Base-by-base conservation (phyloP, 2,113 vertebrate genomes). In the Podocnemis expansa region DNA sequence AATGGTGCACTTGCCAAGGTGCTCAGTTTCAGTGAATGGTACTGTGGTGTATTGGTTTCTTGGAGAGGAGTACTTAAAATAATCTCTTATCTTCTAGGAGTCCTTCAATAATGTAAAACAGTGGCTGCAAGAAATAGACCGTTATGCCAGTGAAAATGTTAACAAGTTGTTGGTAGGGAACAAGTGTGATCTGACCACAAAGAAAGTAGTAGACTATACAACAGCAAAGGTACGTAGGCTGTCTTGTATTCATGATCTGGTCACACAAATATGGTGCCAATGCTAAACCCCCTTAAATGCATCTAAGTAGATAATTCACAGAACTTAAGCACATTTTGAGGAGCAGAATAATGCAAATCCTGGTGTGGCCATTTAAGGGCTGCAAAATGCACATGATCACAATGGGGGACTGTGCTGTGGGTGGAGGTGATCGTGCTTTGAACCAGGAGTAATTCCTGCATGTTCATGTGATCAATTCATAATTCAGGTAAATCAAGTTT, bases 81-180 rank as follows among this genome's bases (percentile, higher is more conserved):
- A 38, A 76, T 89, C 75, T 96, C 63, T 97, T 96, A 5, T 82
- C 88, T 95, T 73, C 43, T 96, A 99, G 99, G 99, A 99, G 97
- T 99, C 99, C 73, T 99, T 99, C 98, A 99, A 99, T 96, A 99
- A 99, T 38, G 99, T 99, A 90, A 99, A 99, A 95, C 99, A 99
- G 98, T 99, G 99, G 99, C 99, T 99, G 89, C 99, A 99, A 98
- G 99, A 99, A 98, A 99, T 99, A 96, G 99, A 99, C 95, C 99
- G 99, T 90, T 99, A 99, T 73, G 99, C 99, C 98, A 99, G 99
- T 96, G 99, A 99, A 98, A 99, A 99, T 10, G 99, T 99, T 98
- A 99, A 99, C 98, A 99, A 99, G 98, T 99, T 99, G 98, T 98
- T 99, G 96, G 99, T 99, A 97, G 99, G 99, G 90, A 99, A 99